Percentiles rank a stretch among this genome's conserved stretches.
These are phyloP conservation scores for Orthosia gothica DNA, from an alignment of 2,888 invertebrate genomes.

Conservation along the genomic window DNA sequence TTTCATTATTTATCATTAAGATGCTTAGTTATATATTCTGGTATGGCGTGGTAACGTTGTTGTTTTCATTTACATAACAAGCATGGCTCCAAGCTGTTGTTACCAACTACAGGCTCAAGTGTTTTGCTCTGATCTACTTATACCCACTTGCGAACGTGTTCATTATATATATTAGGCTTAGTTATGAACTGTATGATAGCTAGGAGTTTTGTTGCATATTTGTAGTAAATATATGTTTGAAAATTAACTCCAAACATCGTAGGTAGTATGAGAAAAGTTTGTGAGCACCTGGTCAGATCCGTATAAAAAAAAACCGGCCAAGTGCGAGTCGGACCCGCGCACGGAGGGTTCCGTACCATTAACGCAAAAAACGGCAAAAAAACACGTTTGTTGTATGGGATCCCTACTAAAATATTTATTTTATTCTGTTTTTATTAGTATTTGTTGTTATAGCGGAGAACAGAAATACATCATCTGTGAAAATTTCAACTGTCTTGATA, in stretches of 20 bases:
- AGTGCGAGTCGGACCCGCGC: too few relatives aligned
- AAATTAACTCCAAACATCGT: background rate
- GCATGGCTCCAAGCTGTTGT: constrained; percentile 20
- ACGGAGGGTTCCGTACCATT: too few relatives aligned
- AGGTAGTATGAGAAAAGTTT: background rate
- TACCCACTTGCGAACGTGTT: background rate
- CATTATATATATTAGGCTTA: background rate
- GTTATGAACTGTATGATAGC: background rate
- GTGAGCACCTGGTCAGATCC: too few relatives aligned
- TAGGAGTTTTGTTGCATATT: background rate
- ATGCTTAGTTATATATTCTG: constrained; percentile 8
- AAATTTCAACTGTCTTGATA: too few relatives aligned
- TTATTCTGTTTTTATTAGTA: too few relatives aligned
- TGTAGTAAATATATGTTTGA: background rate
- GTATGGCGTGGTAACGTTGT: constrained; percentile 9
- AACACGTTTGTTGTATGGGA: too few relatives aligned
- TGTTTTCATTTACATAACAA: constrained; percentile 55
- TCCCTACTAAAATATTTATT: too few relatives aligned
- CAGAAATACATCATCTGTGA: too few relatives aligned
- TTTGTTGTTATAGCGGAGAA: too few relatives aligned
- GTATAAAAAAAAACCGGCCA: too few relatives aligned
- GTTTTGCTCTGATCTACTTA: constrained; percentile 7
- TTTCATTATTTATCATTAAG: constrained; percentile 13
- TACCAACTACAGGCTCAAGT: constrained; percentile 23
- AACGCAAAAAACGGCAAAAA: too few relatives aligned